These are phyloP conservation scores for Operophtera brumata DNA, from an alignment of 2,888 invertebrate species.

Conservation along the genomic window DNA sequence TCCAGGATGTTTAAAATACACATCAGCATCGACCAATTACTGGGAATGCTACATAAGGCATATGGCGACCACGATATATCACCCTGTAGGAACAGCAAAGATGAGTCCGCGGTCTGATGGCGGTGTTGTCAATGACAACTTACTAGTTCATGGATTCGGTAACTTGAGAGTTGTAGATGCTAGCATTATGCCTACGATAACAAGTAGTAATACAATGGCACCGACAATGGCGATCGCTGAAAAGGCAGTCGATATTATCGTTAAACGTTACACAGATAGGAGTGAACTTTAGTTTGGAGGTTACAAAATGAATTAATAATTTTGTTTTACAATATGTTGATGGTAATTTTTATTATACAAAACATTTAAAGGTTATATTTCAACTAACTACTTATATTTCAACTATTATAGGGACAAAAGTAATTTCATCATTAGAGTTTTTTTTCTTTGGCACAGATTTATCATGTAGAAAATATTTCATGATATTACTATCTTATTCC, in stretches of 20 bases:
- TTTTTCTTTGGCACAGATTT: too few relatives aligned
- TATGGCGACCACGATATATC: slow-evolving; percentile 81
- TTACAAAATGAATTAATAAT: background rate
- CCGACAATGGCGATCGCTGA: slow-evolving; percentile 75
- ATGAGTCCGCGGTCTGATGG: slow-evolving; percentile 80
- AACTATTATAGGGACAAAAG: too few relatives aligned
- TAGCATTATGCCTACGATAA: slow-evolving; percentile 75
- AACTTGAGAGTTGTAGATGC: slow-evolving; percentile 77
- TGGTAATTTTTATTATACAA: background rate
- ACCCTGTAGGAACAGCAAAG: slow-evolving; percentile 85
- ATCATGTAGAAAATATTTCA: too few relatives aligned
- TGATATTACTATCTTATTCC: too few relatives aligned
- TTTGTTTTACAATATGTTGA: background rate
- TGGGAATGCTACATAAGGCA: slow-evolving; percentile 81
- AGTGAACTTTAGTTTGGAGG: slow-evolving; percentile 4
- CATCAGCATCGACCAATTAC: slow-evolving; percentile 64
- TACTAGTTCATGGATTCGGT: slow-evolving; percentile 76
- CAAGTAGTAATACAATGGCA: slow-evolving; percentile 81
- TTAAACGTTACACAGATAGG: slow-evolving; percentile 4
- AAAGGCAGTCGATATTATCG: slow-evolving; percentile 71
- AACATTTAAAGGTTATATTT: too few relatives aligned
- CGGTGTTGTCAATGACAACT: slow-evolving; percentile 74
- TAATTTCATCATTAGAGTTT: background rate
- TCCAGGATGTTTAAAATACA: slow-evolving; percentile 25
- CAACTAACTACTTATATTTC: too few relatives aligned